phyloP scores from a whole-genome alignment of 2,797 vertebrate species.

The Poliocrania exsul region DNA sequence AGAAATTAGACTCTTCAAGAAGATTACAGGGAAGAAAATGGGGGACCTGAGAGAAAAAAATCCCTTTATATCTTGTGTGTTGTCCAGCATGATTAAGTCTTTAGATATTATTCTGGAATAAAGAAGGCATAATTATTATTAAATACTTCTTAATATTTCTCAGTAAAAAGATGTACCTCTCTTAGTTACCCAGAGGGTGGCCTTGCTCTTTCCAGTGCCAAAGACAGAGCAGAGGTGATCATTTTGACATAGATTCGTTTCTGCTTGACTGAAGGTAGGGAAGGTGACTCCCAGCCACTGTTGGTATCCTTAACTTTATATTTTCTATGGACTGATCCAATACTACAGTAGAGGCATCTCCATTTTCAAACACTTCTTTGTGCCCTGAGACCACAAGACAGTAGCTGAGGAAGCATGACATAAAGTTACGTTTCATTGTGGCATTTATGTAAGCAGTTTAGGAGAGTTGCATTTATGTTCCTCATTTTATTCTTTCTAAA shows the following conservation, averaged over 20 bases:
- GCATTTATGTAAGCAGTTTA: background rate
- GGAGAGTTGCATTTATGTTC: background rate
- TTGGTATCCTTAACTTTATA: accelerated
- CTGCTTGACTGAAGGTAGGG: background rate
- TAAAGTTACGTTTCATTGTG: background rate
- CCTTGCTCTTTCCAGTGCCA: background rate
- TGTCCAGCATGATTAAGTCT: background rate
- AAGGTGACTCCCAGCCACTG: background rate
- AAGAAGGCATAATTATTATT: background rate
- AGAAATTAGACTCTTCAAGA: background rate
- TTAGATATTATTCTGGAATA: background rate
- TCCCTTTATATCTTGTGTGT: background rate
- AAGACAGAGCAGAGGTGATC: background rate
- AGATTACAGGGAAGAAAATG: background rate
- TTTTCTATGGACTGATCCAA: background rate
- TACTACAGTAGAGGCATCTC: background rate
- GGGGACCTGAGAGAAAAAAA: background rate
- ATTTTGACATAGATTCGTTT: background rate
- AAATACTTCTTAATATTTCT: background rate
- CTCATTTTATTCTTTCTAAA: background rate
- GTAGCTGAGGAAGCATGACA: background rate
- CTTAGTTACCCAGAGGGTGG: background rate
- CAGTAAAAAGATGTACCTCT: background rate
- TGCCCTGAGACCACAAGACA: background rate
- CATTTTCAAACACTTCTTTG: background rate